These are phyloP conservation scores for Setophaga coronata DNA, from an alignment of 2,113 vertebrate species.

Conservation along the genomic window DNA sequence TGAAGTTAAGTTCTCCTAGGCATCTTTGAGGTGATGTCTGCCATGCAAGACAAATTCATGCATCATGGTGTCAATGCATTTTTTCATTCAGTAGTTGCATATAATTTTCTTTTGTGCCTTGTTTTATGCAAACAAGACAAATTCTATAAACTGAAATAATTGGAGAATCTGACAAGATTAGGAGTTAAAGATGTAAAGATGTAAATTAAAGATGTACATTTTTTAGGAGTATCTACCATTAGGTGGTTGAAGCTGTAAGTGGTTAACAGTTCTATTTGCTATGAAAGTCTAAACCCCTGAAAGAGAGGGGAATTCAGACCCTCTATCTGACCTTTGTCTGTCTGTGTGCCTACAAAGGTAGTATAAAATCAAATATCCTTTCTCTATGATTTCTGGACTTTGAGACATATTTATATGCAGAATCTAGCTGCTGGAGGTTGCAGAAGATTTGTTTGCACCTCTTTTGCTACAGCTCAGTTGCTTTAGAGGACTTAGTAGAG, in stretches of 20 bases:
- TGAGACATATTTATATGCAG: background rate
- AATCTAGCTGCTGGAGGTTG: background rate
- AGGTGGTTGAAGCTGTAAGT: background rate
- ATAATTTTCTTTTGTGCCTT: background rate
- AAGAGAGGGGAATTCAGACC: background rate
- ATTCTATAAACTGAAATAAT: background rate
- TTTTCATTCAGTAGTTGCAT: background rate
- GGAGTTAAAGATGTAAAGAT: background rate
- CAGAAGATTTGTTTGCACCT: background rate
- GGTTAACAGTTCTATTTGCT: background rate
- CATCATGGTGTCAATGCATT: background rate
- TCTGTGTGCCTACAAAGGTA: background rate
- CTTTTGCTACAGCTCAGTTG: background rate
- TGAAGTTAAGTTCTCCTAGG: background rate
- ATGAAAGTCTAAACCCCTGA: background rate
- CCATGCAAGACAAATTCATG: background rate
- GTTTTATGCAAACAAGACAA: background rate
- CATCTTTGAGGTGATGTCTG: background rate
- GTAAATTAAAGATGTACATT: background rate
- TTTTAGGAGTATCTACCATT: background rate
- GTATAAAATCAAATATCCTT: background rate
- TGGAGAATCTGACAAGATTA: background rate
- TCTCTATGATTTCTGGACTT: background rate
- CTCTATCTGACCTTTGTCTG: background rate
- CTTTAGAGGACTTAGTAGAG: background rate